These are phyloP conservation scores for Ctena decussata DNA, from an alignment of 2,888 invertebrate species.

Conservation along the genomic window DNA sequence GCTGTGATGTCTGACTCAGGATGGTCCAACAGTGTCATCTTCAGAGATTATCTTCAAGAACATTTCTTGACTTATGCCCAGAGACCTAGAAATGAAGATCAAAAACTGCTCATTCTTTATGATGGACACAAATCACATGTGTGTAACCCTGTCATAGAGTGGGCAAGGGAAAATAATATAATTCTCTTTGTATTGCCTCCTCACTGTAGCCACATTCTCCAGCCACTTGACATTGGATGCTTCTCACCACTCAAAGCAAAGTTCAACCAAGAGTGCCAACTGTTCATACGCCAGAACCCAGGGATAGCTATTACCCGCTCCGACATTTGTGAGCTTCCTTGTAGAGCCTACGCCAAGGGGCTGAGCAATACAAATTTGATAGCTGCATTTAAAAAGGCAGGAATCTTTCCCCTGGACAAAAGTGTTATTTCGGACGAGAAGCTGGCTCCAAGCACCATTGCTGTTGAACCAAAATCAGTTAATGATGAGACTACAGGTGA, in stretches of 20 bases:
- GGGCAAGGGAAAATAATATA: constrained; percentile 42
- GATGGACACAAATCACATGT: constrained; percentile 51
- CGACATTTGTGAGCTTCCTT: neutral
- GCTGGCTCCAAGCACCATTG: too few relatives aligned
- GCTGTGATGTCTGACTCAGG: too few relatives aligned
- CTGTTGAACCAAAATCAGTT: too few relatives aligned
- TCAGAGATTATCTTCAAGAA: too few relatives aligned
- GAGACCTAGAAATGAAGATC: too few relatives aligned
- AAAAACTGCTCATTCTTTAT: constrained; percentile 36
- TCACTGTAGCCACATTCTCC: constrained; percentile 49
- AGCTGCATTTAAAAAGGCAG: neutral
- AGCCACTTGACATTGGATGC: constrained; percentile 45
- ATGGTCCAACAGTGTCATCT: too few relatives aligned
- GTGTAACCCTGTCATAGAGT: constrained; percentile 33
- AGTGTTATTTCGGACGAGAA: too few relatives aligned
- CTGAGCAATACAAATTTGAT: neutral
- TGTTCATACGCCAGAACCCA: neutral
- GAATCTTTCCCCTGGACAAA: neutral
- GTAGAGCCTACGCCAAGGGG: neutral
- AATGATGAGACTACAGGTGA: too few relatives aligned
- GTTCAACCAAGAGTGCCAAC: too few relatives aligned
- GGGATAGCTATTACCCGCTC: neutral
- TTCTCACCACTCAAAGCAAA: too few relatives aligned
- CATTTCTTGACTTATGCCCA: too few relatives aligned
- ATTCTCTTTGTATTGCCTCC: constrained; percentile 54